These are phyloP conservation scores for Schizaphis graminum DNA, from an alignment of 2,888 invertebrate genomes.

Conservation along the genomic window DNA sequence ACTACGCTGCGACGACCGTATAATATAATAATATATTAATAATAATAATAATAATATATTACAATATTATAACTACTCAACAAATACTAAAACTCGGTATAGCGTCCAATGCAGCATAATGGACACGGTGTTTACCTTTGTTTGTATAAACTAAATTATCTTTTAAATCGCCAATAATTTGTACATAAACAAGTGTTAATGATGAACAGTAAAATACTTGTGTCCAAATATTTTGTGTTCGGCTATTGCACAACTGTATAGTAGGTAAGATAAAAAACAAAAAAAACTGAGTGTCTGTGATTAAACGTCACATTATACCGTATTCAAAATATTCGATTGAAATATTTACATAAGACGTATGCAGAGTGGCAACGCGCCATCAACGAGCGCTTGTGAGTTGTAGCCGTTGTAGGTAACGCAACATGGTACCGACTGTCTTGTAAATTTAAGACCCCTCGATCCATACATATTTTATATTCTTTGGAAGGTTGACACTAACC, in stretches of 20 bases:
- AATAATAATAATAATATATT: conserved; percentile 11
- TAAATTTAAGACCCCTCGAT: background rate
- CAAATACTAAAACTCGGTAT: background rate
- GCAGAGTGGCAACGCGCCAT: background rate
- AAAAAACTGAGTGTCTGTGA: background rate
- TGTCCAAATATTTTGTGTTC: background rate
- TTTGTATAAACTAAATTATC: background rate
- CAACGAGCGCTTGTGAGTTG: background rate
- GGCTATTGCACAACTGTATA: background rate
- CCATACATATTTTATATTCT: background rate
- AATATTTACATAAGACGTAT: background rate
- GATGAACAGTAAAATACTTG: background rate
- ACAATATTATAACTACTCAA: background rate
- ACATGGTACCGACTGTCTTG: background rate
- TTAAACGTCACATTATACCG: background rate
- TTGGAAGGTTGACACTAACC: background rate
- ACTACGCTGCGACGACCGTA: background rate
- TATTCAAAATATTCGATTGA: background rate
- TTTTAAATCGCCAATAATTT: background rate
- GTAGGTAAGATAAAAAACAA: background rate
- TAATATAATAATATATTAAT: background rate
- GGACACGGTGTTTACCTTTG: background rate
- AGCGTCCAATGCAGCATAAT: background rate
- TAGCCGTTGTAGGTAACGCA: background rate
- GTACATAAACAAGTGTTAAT: background rate